Base-by-base conservation (phyloP, 2,113 vertebrate species). In the Glaucomys volans region DNA sequence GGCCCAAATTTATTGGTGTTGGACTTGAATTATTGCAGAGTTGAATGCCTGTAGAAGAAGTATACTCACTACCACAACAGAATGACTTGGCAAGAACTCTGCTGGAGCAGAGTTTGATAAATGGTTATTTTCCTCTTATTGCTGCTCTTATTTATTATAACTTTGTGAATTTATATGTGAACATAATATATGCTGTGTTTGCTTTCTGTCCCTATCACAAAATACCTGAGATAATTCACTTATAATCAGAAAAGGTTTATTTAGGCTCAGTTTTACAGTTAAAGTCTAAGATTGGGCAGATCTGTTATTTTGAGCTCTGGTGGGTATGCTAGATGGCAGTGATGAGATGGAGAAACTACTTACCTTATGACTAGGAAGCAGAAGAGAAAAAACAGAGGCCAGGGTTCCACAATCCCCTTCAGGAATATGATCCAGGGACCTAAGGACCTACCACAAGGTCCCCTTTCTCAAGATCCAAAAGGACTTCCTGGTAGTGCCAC, bases 91-190 rank as follows among this genome's bases (percentile, higher is more conserved):
- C 47, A 64, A 50, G 26, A 26, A 30, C 44, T 44, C 44, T 44
- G 50, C 42, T 80, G 16, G 16, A 90, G 74, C 86, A 90, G 44
- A 95, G 32, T 75, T 6, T 80, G n/a, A 66, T 90, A 81, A 85
- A 42, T 96, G 42, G 26, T 81, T 71, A 77, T 82, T 88, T 97
- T 97, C 69, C n/a, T 95, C 30, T 64, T 91, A 90, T 67, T 86
- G 42, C 92, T 80, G 0, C 22, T 80, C 28, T 91, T 44, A 86
- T 44, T 89, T 82, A 54, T 71, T 44, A 40, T 74, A 82, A 94
- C 35, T 91, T 79, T 76, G 22, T 90, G 47, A 77, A 50, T 71
- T 16, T 81, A 42, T 85, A 75, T 95, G 20, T 91, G 80, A 95
- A 95, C 88, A 66, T 87, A 71, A 50, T 85, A 42, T 35, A 24